phyloP scores from a whole-genome alignment of 2,113 vertebrate genomes.

The Pleuronectes platessa region DNA sequence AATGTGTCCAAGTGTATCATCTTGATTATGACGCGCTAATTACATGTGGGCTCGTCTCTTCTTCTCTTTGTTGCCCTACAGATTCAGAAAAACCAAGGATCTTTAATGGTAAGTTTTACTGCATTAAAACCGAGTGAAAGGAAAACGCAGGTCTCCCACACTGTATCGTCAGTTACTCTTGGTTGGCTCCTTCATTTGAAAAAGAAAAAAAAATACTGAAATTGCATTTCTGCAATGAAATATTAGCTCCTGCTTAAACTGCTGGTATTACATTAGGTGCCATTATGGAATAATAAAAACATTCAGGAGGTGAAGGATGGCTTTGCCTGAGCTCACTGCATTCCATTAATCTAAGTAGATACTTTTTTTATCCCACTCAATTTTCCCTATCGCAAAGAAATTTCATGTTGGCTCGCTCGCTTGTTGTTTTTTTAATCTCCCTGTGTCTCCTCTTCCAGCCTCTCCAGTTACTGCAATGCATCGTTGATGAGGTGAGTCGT shows the following conservation, averaged over 20 bases:
- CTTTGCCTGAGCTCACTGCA: slow-evolving; percentile 92
- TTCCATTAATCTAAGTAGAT: slow-evolving; percentile 96
- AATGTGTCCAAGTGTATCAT: slow-evolving; percentile 99
- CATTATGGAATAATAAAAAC: slow-evolving; percentile 95
- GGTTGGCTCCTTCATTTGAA: slow-evolving; percentile 93
- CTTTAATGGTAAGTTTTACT: slow-evolving; percentile 99
- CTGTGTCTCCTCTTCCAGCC: slow-evolving; percentile 85
- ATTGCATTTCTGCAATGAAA: slow-evolving; percentile 92
- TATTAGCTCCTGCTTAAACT: slow-evolving; percentile 92
- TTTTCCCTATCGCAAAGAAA: slow-evolving; percentile 93
- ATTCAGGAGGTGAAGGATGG: slow-evolving; percentile 85
- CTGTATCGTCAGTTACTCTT: slow-evolving; percentile 89
- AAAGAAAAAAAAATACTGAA: slow-evolving; percentile 83
- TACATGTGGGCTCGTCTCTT: slow-evolving; percentile 92
- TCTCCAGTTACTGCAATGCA: slow-evolving; percentile 99
- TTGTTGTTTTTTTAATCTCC: slow-evolving; percentile 46
- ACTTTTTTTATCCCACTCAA: slow-evolving; percentile 96
- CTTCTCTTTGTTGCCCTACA: slow-evolving; percentile 80
- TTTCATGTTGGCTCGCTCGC: slow-evolving; percentile 89
- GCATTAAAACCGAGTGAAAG: slow-evolving; percentile 78
- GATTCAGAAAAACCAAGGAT: slow-evolving; percentile 99
- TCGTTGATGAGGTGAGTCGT: slow-evolving; percentile 99
- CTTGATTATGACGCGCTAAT: slow-evolving; percentile 99
- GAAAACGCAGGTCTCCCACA: slow-evolving; percentile 74
- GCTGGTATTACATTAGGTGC: slow-evolving; percentile 96